These are phyloP conservation scores for Cantharis lateralis DNA, from an alignment of 2,888 invertebrate species.

Conservation along the genomic window DNA sequence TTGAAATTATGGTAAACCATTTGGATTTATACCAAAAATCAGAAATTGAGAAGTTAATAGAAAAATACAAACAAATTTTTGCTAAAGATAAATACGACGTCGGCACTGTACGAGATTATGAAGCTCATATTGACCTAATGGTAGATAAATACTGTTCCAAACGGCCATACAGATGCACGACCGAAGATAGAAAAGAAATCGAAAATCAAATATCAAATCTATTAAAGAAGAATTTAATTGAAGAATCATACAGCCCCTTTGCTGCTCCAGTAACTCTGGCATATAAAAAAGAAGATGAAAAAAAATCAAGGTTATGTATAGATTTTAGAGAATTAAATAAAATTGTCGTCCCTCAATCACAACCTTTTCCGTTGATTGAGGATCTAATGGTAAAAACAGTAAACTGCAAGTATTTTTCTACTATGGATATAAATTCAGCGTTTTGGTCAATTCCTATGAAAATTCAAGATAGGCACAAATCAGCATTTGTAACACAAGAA, in stretches of 20 bases:
- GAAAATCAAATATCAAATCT: not conserved
- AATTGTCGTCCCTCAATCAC: not conserved
- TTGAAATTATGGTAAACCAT: not conserved
- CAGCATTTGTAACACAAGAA: constrained; percentile 1
- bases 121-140: not conserved
- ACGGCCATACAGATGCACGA: not conserved
- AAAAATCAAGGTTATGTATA: not conserved
- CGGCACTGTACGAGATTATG: not conserved
- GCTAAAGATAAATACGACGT: not conserved
- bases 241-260: not conserved
- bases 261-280: not conserved
- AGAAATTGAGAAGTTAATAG: not conserved
- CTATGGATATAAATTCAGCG: not conserved
- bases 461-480: not conserved
- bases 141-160: not conserved
- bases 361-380: too few relatives aligned
- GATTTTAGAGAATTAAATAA: constrained; percentile 2
- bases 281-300: not conserved
- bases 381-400: not conserved
- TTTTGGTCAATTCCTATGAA: constrained; percentile 1
- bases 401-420: not conserved
- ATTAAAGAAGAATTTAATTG: not conserved
- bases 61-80: not conserved
- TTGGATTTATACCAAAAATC: not conserved
- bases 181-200: not conserved